A percentile compares a stretch with the other conserved stretches of the same genome.
Evolutionary conservation across 2,888 invertebrate species (phyloP).

Genomic region (Euplexia lucipara): DNA sequence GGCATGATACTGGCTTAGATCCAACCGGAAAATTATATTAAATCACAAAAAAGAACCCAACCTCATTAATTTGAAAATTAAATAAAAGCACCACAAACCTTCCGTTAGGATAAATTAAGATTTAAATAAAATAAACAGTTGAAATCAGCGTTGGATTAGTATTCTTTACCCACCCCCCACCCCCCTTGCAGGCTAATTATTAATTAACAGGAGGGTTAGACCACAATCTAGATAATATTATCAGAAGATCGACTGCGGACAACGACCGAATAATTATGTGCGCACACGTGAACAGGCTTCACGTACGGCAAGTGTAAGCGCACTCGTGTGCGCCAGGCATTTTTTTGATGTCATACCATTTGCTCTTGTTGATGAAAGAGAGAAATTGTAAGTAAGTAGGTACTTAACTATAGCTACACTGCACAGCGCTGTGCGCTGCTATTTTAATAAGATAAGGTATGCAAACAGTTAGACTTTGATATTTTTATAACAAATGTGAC

Average conservation of each 20-base stretch:
- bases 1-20: background rate
- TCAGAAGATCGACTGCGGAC: slow-evolving; percentile 9
- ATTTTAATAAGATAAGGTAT: too few species aligned
- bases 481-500: too few species aligned
- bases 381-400: too few species aligned
- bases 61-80: slow-evolving; percentile 20
- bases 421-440: too few species aligned
- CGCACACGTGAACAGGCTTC: background rate
- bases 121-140: slow-evolving; percentile 57
- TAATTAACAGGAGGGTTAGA: slow-evolving; percentile 54
- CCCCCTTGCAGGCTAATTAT: slow-evolving; percentile 54
- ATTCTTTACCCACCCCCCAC: slow-evolving; percentile 43
- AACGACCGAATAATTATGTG: background rate
- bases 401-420: too few species aligned
- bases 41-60: background rate
- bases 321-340: too few species aligned
- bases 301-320: background rate
- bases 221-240: slow-evolving; percentile 1
- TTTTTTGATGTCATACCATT: background rate
- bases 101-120: slow-evolving; percentile 32
- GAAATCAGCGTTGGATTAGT: slow-evolving; percentile 52
- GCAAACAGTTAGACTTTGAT: too few species aligned
- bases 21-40: background rate
- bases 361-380: too few species aligned
- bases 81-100: slow-evolving; percentile 15